Percentiles rank a stretch among this genome's conserved stretches.
Conservation (phyloP, 2,888 invertebrate species). For the Leucophenga maculata region DNA sequence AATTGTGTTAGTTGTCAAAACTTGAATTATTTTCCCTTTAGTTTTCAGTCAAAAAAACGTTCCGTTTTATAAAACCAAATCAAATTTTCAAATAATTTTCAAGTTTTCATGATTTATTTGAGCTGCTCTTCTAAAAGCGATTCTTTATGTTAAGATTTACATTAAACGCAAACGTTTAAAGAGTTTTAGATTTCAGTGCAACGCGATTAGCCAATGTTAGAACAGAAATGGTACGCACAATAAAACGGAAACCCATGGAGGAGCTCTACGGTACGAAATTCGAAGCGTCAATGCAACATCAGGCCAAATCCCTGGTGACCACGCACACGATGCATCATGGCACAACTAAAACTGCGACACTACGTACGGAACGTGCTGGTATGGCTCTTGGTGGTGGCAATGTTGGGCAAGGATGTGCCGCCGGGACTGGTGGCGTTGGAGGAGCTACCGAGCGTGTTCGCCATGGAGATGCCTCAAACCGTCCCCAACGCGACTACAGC, state of each 20-base stretch:
- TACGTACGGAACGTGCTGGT: slow-evolving; percentile 42
- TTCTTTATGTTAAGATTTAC: neutral
- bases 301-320: neutral
- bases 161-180: neutral
- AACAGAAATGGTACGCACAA: slow-evolving; percentile 62
- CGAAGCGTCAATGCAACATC: slow-evolving; percentile 36
- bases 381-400: slow-evolving; percentile 27
- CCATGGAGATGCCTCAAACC: slow-evolving; percentile 3
- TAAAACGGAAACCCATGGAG: slow-evolving; percentile 62
- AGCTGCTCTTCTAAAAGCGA: neutral
- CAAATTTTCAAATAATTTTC: slow-evolving; percentile 42
- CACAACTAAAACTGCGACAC: slow-evolving; percentile 44
- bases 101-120: slow-evolving; percentile 39
- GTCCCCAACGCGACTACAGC: slow-evolving; percentile 50
- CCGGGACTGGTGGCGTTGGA: slow-evolving; percentile 35
- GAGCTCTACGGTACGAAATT: slow-evolving; percentile 64
- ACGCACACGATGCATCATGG: neutral
- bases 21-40: neutral
- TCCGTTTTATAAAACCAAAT: slow-evolving; percentile 18
- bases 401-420: no score
- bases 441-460: neutral
- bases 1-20: neutral
- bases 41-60: slow-evolving; percentile 37
- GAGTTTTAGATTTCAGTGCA: neutral
- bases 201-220: neutral